Percentiles rank a stretch among this genome's conserved stretches.
Conservation (phyloP, 2,888 invertebrate genomes). For the Lasioglossum calceatum region DNA sequence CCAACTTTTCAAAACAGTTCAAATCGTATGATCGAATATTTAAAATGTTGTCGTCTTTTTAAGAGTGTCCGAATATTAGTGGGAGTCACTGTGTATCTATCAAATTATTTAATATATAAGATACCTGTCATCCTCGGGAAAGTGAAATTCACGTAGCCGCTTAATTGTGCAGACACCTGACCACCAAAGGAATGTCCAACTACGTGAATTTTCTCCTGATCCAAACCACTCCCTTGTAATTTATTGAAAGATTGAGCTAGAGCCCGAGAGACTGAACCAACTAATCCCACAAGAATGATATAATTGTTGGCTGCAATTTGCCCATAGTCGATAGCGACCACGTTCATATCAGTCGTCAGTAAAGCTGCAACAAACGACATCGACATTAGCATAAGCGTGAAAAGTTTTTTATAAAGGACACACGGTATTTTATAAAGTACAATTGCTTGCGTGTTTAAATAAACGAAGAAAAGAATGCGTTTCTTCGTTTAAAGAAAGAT, state of each 20-base stretch:
- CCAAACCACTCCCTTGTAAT: constrained; percentile 67
- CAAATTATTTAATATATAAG: constrained; percentile 9
- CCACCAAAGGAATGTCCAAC: constrained; percentile 79
- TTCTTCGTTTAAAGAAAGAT: no score
- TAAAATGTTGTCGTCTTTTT: no score
- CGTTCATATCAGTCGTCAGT: constrained; percentile 82
- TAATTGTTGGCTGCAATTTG: constrained; percentile 71
- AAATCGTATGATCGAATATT: no score
- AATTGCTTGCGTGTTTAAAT: no score
- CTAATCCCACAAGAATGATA: constrained; percentile 61
- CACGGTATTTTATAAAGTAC: no score
- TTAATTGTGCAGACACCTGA: constrained; percentile 74
- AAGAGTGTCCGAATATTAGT: no score
- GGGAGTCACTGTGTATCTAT: neutral
- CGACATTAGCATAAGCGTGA: neutral
- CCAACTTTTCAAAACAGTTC: no score
- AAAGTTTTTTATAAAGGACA: no score
- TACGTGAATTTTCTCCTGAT: constrained; percentile 69
- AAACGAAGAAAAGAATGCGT: neutral
- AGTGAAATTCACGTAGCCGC: constrained; percentile 62
- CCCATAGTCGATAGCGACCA: constrained; percentile 84
- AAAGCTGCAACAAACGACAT: constrained; percentile 78
- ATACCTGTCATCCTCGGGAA: constrained; percentile 76
- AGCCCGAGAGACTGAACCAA: constrained; percentile 59
- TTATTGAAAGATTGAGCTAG: constrained; percentile 69